phyloP scores from a whole-genome alignment of 2,797 vertebrate genomes.

The Xiphorhynchus erythropygius region DNA sequence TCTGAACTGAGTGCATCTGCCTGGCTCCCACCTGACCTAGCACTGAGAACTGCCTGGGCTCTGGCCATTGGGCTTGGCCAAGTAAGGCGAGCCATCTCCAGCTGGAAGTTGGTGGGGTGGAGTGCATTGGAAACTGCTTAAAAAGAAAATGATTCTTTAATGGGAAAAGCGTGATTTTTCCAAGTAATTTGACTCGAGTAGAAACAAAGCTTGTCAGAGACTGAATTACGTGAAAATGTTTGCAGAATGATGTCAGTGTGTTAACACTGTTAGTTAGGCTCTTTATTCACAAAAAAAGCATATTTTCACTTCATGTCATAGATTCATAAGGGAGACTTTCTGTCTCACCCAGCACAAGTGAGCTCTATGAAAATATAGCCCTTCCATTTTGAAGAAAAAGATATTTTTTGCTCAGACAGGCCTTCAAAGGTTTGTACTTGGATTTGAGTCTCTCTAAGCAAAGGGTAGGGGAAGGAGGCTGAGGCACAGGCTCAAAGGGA shows the following conservation, averaged over 20 bases:
- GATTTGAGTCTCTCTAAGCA: not conserved
- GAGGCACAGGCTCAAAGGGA: not conserved
- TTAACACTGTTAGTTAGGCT: slow-evolving; percentile 22
- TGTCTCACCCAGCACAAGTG: not conserved
- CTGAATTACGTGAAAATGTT: slow-evolving; percentile 55
- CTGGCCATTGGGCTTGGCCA: not conserved
- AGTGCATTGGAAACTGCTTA: slow-evolving; percentile 32
- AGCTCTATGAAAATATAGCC: not conserved
- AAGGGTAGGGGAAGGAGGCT: not conserved
- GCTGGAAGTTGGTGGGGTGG: not conserved
- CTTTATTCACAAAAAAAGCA: slow-evolving; percentile 37
- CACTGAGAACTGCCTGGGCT: not conserved
- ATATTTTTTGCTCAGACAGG: not conserved
- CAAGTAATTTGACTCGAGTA: slow-evolving; percentile 48
- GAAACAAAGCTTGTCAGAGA: slow-evolving; percentile 64
- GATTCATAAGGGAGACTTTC: not conserved
- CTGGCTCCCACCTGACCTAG: not conserved
- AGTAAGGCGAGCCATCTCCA: not conserved
- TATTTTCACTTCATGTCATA: not conserved
- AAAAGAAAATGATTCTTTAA: slow-evolving; percentile 57
- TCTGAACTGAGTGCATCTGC: not conserved
- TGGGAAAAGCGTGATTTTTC: slow-evolving; percentile 54
- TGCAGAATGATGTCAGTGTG: slow-evolving; percentile 54
- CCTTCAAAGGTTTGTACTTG: not conserved
- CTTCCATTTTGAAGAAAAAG: not conserved